Evolutionary conservation across 2,888 invertebrate species (phyloP).

Genomic region (Colostygia pectinataria): DNA sequence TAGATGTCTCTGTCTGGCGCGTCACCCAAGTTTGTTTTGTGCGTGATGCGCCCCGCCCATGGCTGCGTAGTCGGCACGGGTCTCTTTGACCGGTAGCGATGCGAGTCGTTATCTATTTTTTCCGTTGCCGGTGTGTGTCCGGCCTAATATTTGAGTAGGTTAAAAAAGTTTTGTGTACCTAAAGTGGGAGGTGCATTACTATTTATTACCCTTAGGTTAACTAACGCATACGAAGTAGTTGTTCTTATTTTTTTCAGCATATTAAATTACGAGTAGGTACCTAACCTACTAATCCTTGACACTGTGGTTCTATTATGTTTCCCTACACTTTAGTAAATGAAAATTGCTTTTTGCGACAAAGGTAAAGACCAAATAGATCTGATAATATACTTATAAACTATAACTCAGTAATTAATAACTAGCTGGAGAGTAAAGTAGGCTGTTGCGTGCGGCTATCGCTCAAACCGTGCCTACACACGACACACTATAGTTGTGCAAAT

Average conservation of each 20-base stretch:
- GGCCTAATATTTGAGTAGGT: slow-evolving; percentile 76
- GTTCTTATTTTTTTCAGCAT: no score
- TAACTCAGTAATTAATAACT: slow-evolving; percentile 8
- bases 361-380: slow-evolving; percentile 8
- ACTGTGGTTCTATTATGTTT: background rate
- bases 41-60: slow-evolving; percentile 80
- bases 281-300: no score
- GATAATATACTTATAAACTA: slow-evolving; percentile 1
- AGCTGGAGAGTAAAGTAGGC: slow-evolving; percentile 9
- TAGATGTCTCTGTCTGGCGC: slow-evolving; percentile 58
- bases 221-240: slow-evolving; percentile 1
- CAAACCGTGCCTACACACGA: slow-evolving; percentile 22
- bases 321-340: slow-evolving; percentile 1
- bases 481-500: slow-evolving; percentile 7
- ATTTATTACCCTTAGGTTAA: slow-evolving; percentile 49
- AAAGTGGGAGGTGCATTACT: slow-evolving; percentile 62
- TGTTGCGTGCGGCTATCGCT: slow-evolving; percentile 25
- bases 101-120: slow-evolving; percentile 77
- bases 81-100: slow-evolving; percentile 78
- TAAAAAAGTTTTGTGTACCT: slow-evolving; percentile 63
- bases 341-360: slow-evolving; percentile 3
- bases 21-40: slow-evolving; percentile 77
- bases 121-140: slow-evolving; percentile 68
- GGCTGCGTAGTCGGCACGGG: slow-evolving; percentile 57
- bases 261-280: no score